Conservation (phyloP, 92 coral and sea anemone genomes). For the Parazoanthus atlanticus region DNA sequence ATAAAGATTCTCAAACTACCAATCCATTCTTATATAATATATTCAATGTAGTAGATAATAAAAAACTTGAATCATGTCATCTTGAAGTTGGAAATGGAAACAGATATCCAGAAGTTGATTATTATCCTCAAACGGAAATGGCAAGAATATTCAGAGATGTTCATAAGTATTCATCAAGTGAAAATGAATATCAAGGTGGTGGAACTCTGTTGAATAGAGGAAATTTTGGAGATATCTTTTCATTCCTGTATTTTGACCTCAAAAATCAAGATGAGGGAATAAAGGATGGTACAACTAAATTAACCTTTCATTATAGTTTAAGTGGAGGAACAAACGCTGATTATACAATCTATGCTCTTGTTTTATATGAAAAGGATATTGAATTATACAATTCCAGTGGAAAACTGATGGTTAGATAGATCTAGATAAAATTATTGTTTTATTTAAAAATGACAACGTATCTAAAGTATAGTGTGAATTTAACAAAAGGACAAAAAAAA, state of each 20-base stretch:
- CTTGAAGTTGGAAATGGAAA: not conserved
- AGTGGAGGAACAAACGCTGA: not conserved
- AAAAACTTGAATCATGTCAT: not conserved
- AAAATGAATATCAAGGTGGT: not conserved
- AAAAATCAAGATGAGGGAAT: not conserved
- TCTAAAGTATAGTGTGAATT: too few species aligned
- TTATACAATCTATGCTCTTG: not conserved
- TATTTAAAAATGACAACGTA: too few species aligned
- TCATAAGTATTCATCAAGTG: not conserved
- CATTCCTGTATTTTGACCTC: not conserved
- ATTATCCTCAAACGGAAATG: not conserved
- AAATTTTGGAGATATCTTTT: too few species aligned
- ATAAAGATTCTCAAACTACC: not conserved
- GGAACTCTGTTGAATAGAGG: not conserved
- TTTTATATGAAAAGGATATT: not conserved
- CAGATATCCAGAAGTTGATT: not conserved
- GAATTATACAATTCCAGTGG: not conserved
- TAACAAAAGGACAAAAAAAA: too few species aligned
- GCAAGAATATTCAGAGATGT: not conserved
- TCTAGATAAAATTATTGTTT: too few species aligned
- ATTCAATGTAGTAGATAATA: slow-evolving; percentile 5
- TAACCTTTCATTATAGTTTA: not conserved
- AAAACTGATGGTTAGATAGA: too few species aligned
- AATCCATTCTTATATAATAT: slow-evolving; percentile 25
- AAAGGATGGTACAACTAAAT: not conserved